These are phyloP conservation scores for Natator depressus DNA, from an alignment of 2,113 vertebrate species.

Conservation along the genomic window DNA sequence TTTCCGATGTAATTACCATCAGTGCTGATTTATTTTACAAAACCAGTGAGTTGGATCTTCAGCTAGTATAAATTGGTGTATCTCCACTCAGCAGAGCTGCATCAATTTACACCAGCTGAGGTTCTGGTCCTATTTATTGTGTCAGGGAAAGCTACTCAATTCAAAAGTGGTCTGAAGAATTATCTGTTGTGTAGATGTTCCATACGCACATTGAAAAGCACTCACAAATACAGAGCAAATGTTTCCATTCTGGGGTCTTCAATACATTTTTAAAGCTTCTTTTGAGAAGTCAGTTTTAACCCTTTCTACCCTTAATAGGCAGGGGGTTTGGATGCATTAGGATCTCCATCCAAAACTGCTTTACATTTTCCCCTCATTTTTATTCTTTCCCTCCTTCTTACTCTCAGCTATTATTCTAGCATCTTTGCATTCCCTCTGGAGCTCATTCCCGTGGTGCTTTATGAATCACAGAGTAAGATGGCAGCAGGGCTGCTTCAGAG, in stretches of 20 bases:
- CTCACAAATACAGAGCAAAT: background rate
- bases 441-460: conserved; percentile 61
- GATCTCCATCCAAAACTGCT: background rate
- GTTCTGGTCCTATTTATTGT: background rate
- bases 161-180: background rate
- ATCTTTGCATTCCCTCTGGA: conserved; percentile 65
- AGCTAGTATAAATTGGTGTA: background rate
- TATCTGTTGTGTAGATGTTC: background rate
- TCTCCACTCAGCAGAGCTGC: background rate
- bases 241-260: background rate
- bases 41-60: background rate
- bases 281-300: background rate
- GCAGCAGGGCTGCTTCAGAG: conserved; percentile 39
- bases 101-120: background rate
- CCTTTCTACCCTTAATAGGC: background rate
- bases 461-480: conserved; percentile 59
- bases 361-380: conserved; percentile 37
- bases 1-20: background rate
- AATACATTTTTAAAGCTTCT: background rate
- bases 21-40: background rate
- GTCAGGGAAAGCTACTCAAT: background rate
- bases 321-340: background rate
- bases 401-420: conserved; percentile 68
- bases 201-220: background rate
- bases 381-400: conserved; percentile 37